Conservation (phyloP, 2,113 vertebrate species). For the Tympanuchus pallidicinctus region DNA sequence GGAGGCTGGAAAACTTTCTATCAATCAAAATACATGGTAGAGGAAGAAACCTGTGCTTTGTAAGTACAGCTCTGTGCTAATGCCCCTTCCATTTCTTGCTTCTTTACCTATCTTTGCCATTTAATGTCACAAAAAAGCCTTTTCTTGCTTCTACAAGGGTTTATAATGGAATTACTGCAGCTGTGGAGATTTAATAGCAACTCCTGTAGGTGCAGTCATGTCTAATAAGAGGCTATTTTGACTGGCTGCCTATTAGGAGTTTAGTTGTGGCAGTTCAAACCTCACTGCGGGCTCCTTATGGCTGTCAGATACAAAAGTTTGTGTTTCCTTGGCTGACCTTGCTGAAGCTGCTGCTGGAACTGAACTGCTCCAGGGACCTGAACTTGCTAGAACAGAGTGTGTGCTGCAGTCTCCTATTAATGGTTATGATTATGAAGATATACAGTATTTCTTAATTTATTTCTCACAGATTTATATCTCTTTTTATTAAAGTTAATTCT, state of each 20-base stretch:
- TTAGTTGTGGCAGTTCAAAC: not conserved
- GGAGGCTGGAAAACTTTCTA: not conserved
- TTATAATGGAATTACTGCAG: not conserved
- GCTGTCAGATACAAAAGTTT: not conserved
- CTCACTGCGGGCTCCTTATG: not conserved
- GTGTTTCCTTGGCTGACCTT: not conserved
- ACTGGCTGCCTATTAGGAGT: not conserved
- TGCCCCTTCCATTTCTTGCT: not conserved
- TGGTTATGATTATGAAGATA: not conserved
- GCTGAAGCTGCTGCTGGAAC: conserved; percentile 8
- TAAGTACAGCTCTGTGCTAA: not conserved
- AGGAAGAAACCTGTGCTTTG: not conserved
- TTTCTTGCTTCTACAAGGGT: not conserved
- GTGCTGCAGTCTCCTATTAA: not conserved
- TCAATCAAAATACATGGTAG: not conserved
- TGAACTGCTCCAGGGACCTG: not conserved
- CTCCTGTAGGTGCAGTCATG: not conserved
- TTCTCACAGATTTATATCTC: conserved; percentile 15
- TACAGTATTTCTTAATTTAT: conserved; percentile 21
- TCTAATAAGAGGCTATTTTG: not conserved
- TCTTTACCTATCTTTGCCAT: not conserved
- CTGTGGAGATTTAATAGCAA: not conserved
- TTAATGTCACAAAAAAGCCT: not conserved
- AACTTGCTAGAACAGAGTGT: not conserved
- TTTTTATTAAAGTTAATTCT: conserved; percentile 28